Evolutionary conservation across 2,888 invertebrate species (phyloP).

Genomic region (Zygothrica quintamaculata): DNA sequence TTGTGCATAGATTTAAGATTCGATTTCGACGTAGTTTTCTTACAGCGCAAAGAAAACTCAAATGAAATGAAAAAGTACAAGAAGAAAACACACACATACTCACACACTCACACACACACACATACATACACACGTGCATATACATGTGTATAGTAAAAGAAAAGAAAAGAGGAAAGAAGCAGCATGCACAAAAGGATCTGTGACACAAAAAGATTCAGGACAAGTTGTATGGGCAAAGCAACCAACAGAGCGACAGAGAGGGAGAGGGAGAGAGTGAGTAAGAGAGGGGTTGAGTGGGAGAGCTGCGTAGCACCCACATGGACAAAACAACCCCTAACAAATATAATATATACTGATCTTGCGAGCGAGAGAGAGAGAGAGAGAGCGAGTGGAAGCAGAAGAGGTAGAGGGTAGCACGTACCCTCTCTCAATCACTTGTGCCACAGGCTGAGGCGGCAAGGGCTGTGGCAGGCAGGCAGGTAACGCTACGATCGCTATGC

Average conservation of each 20-base stretch:
- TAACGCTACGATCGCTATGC: conserved; percentile 31
- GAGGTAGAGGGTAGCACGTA: too few relatives aligned
- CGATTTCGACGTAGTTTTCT: conserved; percentile 67
- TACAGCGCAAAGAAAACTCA: conserved; percentile 37
- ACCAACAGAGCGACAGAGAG: conserved; percentile 1
- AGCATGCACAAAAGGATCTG: conserved; percentile 38
- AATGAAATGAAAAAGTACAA: conserved; percentile 25
- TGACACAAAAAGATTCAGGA: conserved; percentile 46
- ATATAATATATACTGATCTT: conserved; percentile 17
- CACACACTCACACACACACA: too few relatives aligned
- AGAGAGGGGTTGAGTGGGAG: background rate
- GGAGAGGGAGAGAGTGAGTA: conserved; percentile 3
- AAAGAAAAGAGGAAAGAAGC: conserved; percentile 12
- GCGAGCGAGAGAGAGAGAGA: conserved; percentile 9
- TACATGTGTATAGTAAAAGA: background rate
- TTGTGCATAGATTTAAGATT: conserved; percentile 70
- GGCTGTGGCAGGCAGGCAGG: conserved; percentile 59
- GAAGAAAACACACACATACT: too few relatives aligned
- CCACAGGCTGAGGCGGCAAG: conserved; percentile 14
- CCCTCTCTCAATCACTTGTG: conserved; percentile 52
- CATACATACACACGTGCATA: background rate
- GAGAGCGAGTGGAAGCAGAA: conserved; percentile 8
- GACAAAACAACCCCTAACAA: conserved; percentile 51
- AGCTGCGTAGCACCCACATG: conserved; percentile 54
- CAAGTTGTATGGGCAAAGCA: conserved; percentile 47